These are phyloP conservation scores for Neoaliturus tenellus DNA, from an alignment of 2,888 invertebrate species.

Conservation along the genomic window DNA sequence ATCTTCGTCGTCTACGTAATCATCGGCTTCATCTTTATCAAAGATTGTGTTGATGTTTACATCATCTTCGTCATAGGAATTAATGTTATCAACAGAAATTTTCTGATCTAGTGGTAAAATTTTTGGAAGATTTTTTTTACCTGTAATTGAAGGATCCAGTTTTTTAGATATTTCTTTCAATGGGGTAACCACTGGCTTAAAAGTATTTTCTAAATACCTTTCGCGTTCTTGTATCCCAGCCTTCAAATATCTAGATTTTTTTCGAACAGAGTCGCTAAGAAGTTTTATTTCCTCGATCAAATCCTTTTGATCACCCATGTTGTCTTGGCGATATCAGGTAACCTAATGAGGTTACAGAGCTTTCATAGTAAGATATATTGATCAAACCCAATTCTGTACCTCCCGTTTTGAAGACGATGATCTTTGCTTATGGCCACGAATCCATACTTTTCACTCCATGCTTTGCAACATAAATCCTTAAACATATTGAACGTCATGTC, in stretches of 20 bases:
- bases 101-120: too few species aligned
- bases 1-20: too few species aligned
- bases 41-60: too few species aligned
- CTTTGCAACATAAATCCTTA: conserved; percentile 67
- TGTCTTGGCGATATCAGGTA: not conserved
- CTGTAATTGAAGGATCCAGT: too few species aligned
- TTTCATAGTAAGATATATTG: conserved; percentile 57
- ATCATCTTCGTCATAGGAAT: too few species aligned
- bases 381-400: conserved; percentile 69
- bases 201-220: conserved; percentile 13
- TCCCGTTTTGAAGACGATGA: conserved; percentile 65
- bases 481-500: conserved; percentile 64
- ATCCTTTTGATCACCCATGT: not conserved
- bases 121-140: too few species aligned
- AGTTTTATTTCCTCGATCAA: conserved; percentile 8
- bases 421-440: conserved; percentile 63
- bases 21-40: too few species aligned
- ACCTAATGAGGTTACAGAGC: not conserved
- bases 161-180: too few species aligned
- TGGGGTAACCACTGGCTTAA: too few species aligned
- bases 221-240: not conserved
- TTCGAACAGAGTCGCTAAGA: conserved; percentile 37
- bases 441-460: conserved; percentile 66
- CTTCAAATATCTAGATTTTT: conserved; percentile 7
- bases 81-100: too few species aligned